These are phyloP conservation scores for Mesitornis unicolor DNA, from an alignment of 2,113 vertebrate genomes.

Conservation along the genomic window DNA sequence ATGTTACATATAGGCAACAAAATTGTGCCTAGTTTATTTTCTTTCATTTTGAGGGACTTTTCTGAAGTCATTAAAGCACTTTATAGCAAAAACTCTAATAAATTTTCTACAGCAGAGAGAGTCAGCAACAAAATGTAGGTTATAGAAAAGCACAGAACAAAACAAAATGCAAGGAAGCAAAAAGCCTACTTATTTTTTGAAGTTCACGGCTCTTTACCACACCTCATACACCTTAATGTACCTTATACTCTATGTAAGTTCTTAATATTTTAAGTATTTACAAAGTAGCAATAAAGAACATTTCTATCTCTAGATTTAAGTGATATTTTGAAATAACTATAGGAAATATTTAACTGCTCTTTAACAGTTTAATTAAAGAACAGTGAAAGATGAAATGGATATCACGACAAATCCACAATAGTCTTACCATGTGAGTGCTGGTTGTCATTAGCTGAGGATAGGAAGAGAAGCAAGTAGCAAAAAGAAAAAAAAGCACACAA, in stretches of 20 bases:
- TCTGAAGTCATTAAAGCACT: background rate
- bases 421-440: slow-evolving; percentile 98
- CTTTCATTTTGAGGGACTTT: background rate
- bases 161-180: slow-evolving; percentile 9
- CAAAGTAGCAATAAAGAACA: background rate
- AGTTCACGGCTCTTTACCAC: background rate
- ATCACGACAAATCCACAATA: slow-evolving; percentile 70
- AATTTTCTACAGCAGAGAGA: background rate
- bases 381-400: slow-evolving; percentile 60
- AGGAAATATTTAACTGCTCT: slow-evolving; percentile 56
- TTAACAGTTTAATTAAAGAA: slow-evolving; percentile 66
- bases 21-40: background rate
- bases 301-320: slow-evolving; percentile 22
- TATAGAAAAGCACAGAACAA: background rate
- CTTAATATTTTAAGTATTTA: background rate
- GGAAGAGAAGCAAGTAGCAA: slow-evolving; percentile 86
- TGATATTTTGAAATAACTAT: slow-evolving; percentile 46
- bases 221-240: background rate
- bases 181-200: background rate
- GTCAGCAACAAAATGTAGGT: background rate
- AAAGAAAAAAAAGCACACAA: slow-evolving; percentile 84
- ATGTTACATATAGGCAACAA: background rate
- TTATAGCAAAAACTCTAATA: background rate
- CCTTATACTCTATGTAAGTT: background rate
- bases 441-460: slow-evolving; percentile 95